Conservation (phyloP, 1,140 invertebrate species). For the Hylyphantes graminicola region DNA sequence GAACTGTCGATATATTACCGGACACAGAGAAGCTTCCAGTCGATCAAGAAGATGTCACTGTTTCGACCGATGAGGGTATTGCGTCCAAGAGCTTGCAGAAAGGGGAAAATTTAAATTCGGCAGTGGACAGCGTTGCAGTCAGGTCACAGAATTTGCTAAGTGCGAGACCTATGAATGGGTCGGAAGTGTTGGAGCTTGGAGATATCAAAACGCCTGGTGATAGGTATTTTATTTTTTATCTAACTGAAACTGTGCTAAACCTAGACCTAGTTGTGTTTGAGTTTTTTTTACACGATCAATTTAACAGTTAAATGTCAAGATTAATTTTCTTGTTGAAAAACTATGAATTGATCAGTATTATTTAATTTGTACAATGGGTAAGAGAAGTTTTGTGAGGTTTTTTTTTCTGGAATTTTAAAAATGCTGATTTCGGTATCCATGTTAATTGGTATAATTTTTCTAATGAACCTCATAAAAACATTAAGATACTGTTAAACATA, state of each 20-base stretch:
- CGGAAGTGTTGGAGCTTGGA: constrained; percentile 6
- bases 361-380: too few relatives aligned
- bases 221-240: constrained; percentile 13
- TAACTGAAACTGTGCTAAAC: neutral
- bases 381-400: too few relatives aligned
- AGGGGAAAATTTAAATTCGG: neutral
- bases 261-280: too few relatives aligned
- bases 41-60: neutral
- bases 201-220: constrained; percentile 38
- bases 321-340: too few relatives aligned
- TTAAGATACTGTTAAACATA: too few relatives aligned
- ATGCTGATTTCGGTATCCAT: too few relatives aligned
- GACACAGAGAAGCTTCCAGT: neutral
- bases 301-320: too few relatives aligned
- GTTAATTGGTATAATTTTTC: too few relatives aligned
- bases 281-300: too few relatives aligned
- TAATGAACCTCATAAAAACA: too few relatives aligned
- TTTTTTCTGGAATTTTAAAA: too few relatives aligned
- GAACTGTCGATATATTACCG: neutral
- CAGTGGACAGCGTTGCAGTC: neutral
- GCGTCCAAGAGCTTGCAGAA: neutral
- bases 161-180: constrained; percentile 5
- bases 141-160: constrained; percentile 6
- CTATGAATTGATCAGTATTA: too few relatives aligned
- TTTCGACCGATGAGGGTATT: neutral